A percentile compares a stretch with the other conserved stretches of the same genome.
Evolutionary conservation across 2,888 invertebrate genomes (phyloP).

Genomic region (Glyphotaelius pellucidus): DNA sequence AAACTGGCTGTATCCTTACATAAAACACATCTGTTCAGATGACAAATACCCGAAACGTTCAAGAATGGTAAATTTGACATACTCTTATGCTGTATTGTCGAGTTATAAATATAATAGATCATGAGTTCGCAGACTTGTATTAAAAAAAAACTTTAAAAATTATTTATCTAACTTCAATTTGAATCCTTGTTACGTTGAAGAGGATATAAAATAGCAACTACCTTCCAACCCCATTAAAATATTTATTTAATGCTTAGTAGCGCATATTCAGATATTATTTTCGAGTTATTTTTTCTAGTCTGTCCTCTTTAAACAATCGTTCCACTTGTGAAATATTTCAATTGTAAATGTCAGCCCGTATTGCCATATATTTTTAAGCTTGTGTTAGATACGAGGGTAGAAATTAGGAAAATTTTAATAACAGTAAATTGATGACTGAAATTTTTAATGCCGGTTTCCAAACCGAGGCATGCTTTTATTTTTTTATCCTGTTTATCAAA

Average conservation of each 20-base stretch:
- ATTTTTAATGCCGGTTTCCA: too few species aligned
- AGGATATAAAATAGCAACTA: not conserved
- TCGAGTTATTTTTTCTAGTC: not conserved
- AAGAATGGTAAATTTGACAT: not conserved
- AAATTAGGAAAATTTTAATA: too few species aligned
- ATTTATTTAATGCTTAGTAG: not conserved
- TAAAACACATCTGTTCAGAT: not conserved
- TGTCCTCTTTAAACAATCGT: not conserved
- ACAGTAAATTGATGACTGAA: too few species aligned
- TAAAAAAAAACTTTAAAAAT: not conserved
- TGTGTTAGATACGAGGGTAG: too few species aligned
- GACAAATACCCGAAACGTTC: not conserved
- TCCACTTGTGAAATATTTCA: not conserved
- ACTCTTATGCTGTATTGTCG: not conserved
- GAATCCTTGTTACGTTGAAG: not conserved
- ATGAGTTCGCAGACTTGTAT: not conserved
- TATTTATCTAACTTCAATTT: not conserved
- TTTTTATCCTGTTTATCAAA: too few species aligned
- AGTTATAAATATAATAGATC: not conserved
- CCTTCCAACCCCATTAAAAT: not conserved
- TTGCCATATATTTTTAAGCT: not conserved
- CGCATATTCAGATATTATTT: not conserved
- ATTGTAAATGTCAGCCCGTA: not conserved
- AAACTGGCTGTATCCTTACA: not conserved
- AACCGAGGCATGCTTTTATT: too few species aligned